Evolutionary conservation across 2,888 invertebrate genomes (phyloP), one percentile per base, ranked within the genome.

Genomic region (Eupithecia pulchellata): DNA sequence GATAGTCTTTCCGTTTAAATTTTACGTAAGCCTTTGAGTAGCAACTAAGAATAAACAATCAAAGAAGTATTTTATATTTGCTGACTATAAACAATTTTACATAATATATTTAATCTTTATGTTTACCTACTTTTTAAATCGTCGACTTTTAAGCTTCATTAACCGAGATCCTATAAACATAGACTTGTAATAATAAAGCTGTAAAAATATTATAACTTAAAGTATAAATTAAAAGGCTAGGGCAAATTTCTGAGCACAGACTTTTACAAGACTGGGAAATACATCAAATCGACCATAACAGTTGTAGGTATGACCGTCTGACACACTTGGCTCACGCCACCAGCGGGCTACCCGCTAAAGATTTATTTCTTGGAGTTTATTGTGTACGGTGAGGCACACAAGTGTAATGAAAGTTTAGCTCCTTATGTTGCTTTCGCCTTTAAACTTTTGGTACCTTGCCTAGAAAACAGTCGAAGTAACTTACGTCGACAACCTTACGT

Each of bases 291-390:
- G 64, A 69, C 69, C 68, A 69, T 70, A 69, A 68, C 66, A 60
- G 62, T 71, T 66, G 71, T 68, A 65, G 62, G 72, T 67, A 52
- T 72, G 68, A 69, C 73, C 68, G 75, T 75, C 72, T 75, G 68
- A 75, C 71, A 72, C 61, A 75, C 47, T 66, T 71, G 69, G 64
- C 64, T 64, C 69, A 69, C 73, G 73, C 69, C 55, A 73, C 64
- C 57, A 3, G 25, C 71, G 65, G 74, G 68, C 73, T 73, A 36
- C 71, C 70, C 63, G 67, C 64, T 65, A 20, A 68, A 70, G 67
- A 75, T 77, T 74, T 77, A 75, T 77, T 71, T 64, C 66, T 64
- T 69, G 42, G 69, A 67, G 73, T 73, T 72, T 74, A 76, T 75
- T 77, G 69, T 66, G 71, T 76, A 74, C 71, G 60, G 74, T 60